Evolutionary conservation across 1,140 invertebrate genomes (phyloP).

Genomic region (Bombyx mandarina): DNA sequence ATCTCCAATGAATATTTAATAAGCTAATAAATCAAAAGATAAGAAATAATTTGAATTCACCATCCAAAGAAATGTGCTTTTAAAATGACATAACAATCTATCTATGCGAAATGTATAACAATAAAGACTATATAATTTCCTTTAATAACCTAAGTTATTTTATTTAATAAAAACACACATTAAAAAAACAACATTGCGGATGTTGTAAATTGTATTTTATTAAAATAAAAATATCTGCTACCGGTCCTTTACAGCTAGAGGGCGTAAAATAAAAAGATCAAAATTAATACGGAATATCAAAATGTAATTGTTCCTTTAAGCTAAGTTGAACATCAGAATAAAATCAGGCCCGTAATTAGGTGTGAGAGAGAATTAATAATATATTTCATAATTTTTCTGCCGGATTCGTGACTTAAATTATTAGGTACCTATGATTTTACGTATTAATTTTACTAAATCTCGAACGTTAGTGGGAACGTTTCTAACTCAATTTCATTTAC

Average conservation of each 20-base stretch:
- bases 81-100: neutral
- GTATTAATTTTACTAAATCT: too few species aligned
- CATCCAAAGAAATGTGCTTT: neutral
- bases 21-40: too few species aligned
- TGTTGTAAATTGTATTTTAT: neutral
- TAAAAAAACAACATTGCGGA: neutral
- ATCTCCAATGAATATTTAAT: too few species aligned
- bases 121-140: neutral
- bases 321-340: neutral
- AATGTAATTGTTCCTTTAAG: conserved; percentile 1
- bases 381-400: too few species aligned
- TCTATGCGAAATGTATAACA: neutral
- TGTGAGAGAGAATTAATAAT: neutral
- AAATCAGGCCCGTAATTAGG: neutral
- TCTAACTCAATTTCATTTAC: too few species aligned
- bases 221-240: conserved; percentile 2
- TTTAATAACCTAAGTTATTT: neutral
- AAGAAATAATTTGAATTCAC: too few species aligned
- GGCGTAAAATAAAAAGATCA: conserved; percentile 3
- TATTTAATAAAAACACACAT: neutral
- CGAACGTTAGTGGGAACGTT: too few species aligned
- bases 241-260: conserved; percentile 1
- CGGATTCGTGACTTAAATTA: too few species aligned
- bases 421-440: too few species aligned
- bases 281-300: conserved; percentile 1